phyloP scores from a whole-genome alignment of 2,797 vertebrate species.

The Alfaro cultratus region DNA sequence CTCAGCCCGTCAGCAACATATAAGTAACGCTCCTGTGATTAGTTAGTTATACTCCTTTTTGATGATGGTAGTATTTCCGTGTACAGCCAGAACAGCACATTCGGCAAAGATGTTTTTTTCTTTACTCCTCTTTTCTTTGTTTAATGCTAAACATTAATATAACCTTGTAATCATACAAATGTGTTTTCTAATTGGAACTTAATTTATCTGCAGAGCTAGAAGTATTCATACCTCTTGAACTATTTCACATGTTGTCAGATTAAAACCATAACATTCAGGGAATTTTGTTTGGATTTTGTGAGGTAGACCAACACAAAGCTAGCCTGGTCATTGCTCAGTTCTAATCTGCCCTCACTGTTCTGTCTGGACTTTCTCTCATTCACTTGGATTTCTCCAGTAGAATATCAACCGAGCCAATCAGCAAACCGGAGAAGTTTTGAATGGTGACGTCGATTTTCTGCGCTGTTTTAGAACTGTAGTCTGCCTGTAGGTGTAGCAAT shows the following conservation, averaged over 20 bases:
- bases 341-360: too few relatives aligned
- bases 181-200: constrained; percentile 36
- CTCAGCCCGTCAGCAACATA: constrained; percentile 46
- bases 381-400: too few relatives aligned
- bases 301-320: not conserved
- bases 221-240: constrained; percentile 5
- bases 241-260: not conserved
- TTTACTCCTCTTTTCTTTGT: not conserved
- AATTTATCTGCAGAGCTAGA: constrained; percentile 1
- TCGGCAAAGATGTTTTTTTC: not conserved
- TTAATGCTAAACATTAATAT: constrained; percentile 15
- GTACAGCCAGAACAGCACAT: constrained; percentile 21
- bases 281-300: not conserved
- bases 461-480: too few relatives aligned
- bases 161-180: constrained; percentile 26
- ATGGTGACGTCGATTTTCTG: too few relatives aligned
- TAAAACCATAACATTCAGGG: not conserved
- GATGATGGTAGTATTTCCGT: constrained; percentile 21
- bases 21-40: constrained; percentile 63
- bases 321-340: too few relatives aligned
- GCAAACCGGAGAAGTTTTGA: too few relatives aligned
- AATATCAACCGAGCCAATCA: too few relatives aligned
- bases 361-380: too few relatives aligned
- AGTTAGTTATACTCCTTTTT: constrained; percentile 49
- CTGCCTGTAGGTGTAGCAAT: too few relatives aligned